phyloP scores from a whole-genome alignment of 2,113 vertebrate genomes.

The Falcunculus frontatus region DNA sequence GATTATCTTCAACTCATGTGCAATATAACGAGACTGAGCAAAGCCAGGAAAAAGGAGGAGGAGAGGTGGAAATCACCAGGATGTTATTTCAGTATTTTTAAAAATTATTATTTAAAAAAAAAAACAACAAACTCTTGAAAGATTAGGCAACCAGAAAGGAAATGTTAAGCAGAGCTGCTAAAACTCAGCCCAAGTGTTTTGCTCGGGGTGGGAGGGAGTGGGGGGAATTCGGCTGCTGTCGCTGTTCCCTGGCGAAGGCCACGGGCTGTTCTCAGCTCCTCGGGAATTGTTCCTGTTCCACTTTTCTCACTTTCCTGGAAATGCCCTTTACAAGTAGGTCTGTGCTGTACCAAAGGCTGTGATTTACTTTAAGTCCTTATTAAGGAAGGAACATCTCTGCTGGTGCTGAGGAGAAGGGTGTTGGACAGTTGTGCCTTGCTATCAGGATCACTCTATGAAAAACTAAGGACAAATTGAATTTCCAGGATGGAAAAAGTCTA shows the following conservation, averaged over 20 bases:
- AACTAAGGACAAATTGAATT: not conserved
- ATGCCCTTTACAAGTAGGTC: slow-evolving; percentile 31
- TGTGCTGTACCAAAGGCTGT: slow-evolving; percentile 63
- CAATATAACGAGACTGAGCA: slow-evolving; percentile 8
- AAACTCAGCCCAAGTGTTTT: slow-evolving; percentile 22
- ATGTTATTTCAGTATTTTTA: not conserved
- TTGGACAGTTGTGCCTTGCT: slow-evolving; percentile 67
- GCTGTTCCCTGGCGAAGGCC: not conserved
- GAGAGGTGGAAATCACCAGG: slow-evolving; percentile 1
- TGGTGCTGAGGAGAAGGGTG: not conserved
- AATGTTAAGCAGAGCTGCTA: slow-evolving; percentile 14
- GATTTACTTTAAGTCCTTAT: not conserved
- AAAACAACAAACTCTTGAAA: not conserved
- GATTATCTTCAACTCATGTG: slow-evolving; percentile 10
- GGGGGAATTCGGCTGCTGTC: not conserved
- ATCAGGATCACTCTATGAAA: not conserved
- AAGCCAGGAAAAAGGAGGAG: slow-evolving; percentile 3
- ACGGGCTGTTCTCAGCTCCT: not conserved
- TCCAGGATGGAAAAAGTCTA: not conserved
- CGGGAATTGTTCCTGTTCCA: not conserved
- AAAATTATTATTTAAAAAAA: not conserved
- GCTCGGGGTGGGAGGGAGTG: not conserved
- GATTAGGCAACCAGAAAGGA: slow-evolving; percentile 24
- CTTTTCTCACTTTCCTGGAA: slow-evolving; percentile 15
- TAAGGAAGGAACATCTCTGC: not conserved